These are phyloP conservation scores for Terebella lapidaria DNA, from an alignment of 2,888 invertebrate species.

Conservation along the genomic window DNA sequence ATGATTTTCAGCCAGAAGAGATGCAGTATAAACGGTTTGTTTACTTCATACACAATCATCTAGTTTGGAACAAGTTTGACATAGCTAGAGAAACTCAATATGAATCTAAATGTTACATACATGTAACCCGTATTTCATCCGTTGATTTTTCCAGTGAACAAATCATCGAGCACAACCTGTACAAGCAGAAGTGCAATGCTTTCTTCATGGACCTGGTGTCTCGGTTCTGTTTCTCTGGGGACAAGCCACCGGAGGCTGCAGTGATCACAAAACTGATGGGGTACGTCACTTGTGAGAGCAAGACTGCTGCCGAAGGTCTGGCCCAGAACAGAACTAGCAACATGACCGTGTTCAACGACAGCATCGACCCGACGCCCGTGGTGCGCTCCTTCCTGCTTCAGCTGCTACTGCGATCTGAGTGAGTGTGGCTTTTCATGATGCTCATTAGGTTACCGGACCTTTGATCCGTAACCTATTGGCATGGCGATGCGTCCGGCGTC, in stretches of 20 bases:
- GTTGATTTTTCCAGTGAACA: background rate
- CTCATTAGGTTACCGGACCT: no score
- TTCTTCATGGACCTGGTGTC: conserved; percentile 29
- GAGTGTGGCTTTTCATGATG: no score
- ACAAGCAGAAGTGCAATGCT: conserved; percentile 21
- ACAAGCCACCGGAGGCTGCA: conserved; percentile 16
- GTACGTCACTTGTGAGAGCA: conserved; percentile 16
- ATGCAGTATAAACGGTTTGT: background rate
- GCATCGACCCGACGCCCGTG: conserved; percentile 37
- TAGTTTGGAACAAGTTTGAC: no score
- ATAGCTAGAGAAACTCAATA: no score
- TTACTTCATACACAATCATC: no score
- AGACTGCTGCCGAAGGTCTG: background rate
- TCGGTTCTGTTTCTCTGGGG: conserved; percentile 21
- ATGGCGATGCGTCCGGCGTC: no score
- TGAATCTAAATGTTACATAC: no score
- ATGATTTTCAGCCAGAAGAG: conserved; percentile 18
- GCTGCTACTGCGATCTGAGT: conserved; percentile 35
- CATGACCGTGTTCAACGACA: conserved; percentile 28
- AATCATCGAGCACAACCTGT: conserved; percentile 10
- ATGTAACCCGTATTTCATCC: no score
- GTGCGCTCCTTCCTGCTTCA: conserved; percentile 39
- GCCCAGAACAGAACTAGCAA: background rate
- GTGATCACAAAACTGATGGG: conserved; percentile 21
- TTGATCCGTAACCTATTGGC: no score